These are phyloP conservation scores for Lithophane leautieri DNA, from an alignment of 2,888 invertebrate genomes.

Conservation along the genomic window DNA sequence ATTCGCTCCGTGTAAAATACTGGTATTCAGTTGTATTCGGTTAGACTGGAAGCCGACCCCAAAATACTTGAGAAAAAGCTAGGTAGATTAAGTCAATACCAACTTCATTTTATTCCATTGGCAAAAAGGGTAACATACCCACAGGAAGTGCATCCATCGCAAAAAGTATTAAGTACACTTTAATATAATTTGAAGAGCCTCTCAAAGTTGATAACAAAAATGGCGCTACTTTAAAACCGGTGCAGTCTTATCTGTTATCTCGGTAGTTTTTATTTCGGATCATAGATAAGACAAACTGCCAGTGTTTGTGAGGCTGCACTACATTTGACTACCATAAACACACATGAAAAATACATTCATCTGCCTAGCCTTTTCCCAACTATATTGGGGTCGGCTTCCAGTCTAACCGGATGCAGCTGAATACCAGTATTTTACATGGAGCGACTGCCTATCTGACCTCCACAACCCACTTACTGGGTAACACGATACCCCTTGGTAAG, in stretches of 20 bases:
- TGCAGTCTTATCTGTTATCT: constrained; percentile 37
- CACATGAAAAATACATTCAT: background rate
- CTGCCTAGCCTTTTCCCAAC: no score
- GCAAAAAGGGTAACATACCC: background rate
- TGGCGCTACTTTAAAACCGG: constrained; percentile 2
- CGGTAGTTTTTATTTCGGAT: constrained; percentile 28
- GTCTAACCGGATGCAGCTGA: no score
- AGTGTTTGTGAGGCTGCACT: constrained; percentile 24
- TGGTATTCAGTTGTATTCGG: no score
- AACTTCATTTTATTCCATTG: background rate
- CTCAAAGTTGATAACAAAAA: constrained; percentile 14
- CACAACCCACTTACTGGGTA: no score
- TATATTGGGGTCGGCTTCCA: no score
- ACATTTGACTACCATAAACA: constrained; percentile 18
- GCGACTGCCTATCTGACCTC: no score
- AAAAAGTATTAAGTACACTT: background rate
- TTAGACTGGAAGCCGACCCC: no score
- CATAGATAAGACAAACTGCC: constrained; percentile 35
- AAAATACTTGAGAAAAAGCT: no score
- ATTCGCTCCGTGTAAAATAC: no score
- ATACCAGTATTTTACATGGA: no score
- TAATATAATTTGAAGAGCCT: constrained; percentile 4
- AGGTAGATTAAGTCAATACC: background rate
- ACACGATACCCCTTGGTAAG: no score
- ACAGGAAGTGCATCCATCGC: background rate